Base-by-base conservation (phyloP, 2,888 invertebrate genomes). In the Meiosimyza decipiens region DNA sequence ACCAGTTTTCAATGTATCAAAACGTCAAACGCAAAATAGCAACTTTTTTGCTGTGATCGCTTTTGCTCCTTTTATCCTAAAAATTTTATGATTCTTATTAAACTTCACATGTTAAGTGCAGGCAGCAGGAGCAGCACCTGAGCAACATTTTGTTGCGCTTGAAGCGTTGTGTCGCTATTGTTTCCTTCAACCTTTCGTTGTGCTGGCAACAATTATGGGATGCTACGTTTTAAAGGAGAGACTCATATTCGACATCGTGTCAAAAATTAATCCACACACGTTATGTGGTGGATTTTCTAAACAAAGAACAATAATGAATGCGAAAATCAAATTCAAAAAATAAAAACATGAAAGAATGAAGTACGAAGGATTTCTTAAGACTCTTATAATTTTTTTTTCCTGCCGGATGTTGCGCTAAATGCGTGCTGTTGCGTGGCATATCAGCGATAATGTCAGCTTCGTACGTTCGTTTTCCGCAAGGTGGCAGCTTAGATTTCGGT, bases 401-500 rank as follows among this genome's bases (percentile, higher is more conserved):
- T 28, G 22, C 57, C 57, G 57, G 57, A 57, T 57, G 57, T 57
- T 28, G 22, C 22, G 57, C 22, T 22, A 28, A 28, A 28, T 57
- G 57, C 57, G 57, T 57, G 57, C 28, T 28, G 13, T 57, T 13
- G 22, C 28, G 13, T 57, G 57, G 28, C 57, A 18, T 57, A 28
- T 28, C 22, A 57, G 57, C 22, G 57, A 22, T 28, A 18, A 16
- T 28, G 40, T 40, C 40, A 9, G 40, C 4, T 40, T 40, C 40
- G 4, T 40, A 7, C 9, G 40, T 40, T 40, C 40, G 1, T 40
- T 6, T 40, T 6, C 1, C 9, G 9, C 40, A 40, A 9, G 40
- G 75, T 72, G 12, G 74, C 52, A 11, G 71, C 6, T 40, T 40
- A 9, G 40, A 40, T 40, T 40, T 40, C 40, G 40, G 40, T 40